Conservation (phyloP, 2,113 vertebrate species). For the Holacanthus passer region DNA sequence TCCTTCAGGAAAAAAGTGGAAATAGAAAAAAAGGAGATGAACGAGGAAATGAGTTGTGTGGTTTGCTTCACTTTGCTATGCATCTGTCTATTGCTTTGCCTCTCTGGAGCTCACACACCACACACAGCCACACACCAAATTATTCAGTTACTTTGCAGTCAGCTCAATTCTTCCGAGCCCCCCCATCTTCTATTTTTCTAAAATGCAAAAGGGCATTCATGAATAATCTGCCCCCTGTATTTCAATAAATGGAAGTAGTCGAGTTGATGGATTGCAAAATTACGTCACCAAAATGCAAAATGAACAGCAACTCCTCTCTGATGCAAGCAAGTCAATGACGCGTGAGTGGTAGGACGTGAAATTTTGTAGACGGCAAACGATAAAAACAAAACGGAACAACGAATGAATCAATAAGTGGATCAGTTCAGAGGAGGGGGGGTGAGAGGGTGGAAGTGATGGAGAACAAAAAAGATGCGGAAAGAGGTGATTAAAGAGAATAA, state of each 20-base stretch:
- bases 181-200: conserved; percentile 7
- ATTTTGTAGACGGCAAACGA: conserved; percentile 35
- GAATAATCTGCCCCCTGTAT: conserved; percentile 40
- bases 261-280: conserved; percentile 19
- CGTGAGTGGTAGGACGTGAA: conserved; percentile 33
- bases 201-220: conserved; percentile 30
- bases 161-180: conserved; percentile 22
- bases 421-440: conserved; percentile 20
- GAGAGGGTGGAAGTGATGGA: conserved; percentile 29
- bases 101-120: conserved; percentile 39
- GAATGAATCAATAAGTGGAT: conserved; percentile 61
- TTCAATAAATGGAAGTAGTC: conserved; percentile 18
- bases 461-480: background rate
- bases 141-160: conserved; percentile 37
- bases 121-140: conserved; percentile 40
- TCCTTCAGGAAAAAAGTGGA: conserved; percentile 68
- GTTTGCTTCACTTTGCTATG: conserved; percentile 66
- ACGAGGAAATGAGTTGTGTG: conserved; percentile 71
- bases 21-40: conserved; percentile 60
- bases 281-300: conserved; percentile 49
- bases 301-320: conserved; percentile 28
- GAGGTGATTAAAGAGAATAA: conserved; percentile 29
- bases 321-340: conserved; percentile 36
- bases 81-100: conserved; percentile 56
- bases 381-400: conserved; percentile 30